Evolutionary conservation across 2,113 vertebrate species (phyloP).

Genomic region (Callorhinus ursinus): DNA sequence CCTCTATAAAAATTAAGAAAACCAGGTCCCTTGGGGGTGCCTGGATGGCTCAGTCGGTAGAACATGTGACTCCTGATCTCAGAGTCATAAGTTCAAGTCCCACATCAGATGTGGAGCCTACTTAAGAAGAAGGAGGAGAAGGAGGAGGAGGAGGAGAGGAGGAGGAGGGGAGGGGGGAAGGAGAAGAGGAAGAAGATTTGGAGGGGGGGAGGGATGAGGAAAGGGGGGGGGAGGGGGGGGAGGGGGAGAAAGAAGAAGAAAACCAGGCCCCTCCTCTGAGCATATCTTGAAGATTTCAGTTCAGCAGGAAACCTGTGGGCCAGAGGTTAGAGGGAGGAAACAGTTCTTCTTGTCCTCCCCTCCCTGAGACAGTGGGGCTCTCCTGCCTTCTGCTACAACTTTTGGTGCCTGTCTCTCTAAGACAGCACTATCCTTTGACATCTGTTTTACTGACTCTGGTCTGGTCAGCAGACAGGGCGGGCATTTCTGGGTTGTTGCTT

Average conservation of each 20-base stretch:
- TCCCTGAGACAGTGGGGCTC: not conserved
- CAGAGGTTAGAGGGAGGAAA: not conserved
- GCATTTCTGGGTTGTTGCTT: not conserved
- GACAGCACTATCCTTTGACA: not conserved
- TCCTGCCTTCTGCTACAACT: not conserved
- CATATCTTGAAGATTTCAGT: not conserved
- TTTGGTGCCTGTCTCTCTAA: not conserved
- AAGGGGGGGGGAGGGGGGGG: too few relatives aligned
- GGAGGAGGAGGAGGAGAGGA: not conserved
- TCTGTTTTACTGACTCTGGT: not conserved
- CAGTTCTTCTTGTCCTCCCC: not conserved
- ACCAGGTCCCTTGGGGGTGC: not conserved
- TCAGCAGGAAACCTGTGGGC: not conserved
- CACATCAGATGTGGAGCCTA: not conserved
- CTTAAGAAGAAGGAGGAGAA: not conserved
- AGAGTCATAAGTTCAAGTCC: not conserved
- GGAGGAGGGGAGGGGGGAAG: not conserved
- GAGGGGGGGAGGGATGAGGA: not conserved
- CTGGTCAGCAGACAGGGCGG: not conserved
- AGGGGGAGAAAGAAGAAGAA: not conserved
- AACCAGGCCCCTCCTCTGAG: not conserved
- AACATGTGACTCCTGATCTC: not conserved
- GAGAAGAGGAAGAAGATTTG: too few relatives aligned
- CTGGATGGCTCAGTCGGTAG: not conserved
- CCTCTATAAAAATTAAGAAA: slow-evolving; percentile 12